Evolutionary conservation across 2,888 invertebrate species (phyloP).

Genomic region (Clivina fossor): DNA sequence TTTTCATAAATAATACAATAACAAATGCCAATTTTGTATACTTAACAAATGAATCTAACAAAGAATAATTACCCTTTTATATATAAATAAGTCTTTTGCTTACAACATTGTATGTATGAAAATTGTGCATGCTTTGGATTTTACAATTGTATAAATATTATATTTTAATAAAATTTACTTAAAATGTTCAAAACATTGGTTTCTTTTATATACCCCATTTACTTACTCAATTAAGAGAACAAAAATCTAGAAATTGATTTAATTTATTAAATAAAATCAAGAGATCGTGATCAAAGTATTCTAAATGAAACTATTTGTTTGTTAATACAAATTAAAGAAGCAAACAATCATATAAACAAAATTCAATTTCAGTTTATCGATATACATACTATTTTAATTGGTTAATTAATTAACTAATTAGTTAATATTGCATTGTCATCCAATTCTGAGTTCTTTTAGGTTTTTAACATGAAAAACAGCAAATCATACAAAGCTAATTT

Average conservation of each 20-base stretch:
- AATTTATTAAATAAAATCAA: neutral
- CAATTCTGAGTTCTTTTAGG: too few relatives aligned
- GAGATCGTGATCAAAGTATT: neutral
- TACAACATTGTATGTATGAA: constrained; percentile 30
- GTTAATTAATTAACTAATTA: too few relatives aligned
- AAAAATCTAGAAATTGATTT: neutral
- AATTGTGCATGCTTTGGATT: constrained; percentile 28
- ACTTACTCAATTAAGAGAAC: too few relatives aligned
- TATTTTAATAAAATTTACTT: constrained; percentile 33
- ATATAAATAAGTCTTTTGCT: constrained; percentile 14
- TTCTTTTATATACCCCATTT: too few relatives aligned
- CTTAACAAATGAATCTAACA: constrained; percentile 29
- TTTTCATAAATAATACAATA: constrained; percentile 11
- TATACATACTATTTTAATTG: too few relatives aligned
- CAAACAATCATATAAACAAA: neutral
- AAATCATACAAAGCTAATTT: constrained; percentile 27
- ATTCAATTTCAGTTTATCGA: neutral
- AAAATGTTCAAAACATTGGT: constrained; percentile 16
- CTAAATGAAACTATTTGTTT: neutral
- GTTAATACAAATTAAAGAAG: neutral
- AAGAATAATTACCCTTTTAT: constrained; percentile 17
- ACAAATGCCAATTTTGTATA: constrained; percentile 21
- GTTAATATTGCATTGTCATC: too few relatives aligned
- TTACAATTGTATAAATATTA: constrained; percentile 30
- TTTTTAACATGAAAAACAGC: too few relatives aligned